A percentile compares a stretch with the other conserved stretches of the same genome.
Conservation (phyloP, 2,113 vertebrate genomes). For the Silurus asotus region DNA sequence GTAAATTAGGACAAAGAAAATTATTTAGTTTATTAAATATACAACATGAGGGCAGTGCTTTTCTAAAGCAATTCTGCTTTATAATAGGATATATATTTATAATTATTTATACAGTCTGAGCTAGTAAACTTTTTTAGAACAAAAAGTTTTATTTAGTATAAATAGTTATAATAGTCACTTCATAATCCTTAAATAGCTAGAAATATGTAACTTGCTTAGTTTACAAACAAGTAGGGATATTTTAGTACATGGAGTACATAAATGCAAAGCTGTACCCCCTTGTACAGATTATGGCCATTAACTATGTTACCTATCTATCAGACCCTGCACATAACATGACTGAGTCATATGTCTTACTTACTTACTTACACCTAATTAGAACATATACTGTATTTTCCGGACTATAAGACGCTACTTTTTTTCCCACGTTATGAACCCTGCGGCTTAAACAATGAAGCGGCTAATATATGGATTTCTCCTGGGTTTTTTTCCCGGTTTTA, state of each 20-base stretch:
- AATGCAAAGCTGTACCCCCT: background rate
- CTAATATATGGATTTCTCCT: too few species aligned
- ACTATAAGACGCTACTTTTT: too few species aligned
- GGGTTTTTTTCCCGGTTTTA: too few species aligned
- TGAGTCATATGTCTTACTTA: too few species aligned
- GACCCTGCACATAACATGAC: too few species aligned
- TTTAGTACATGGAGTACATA: background rate
- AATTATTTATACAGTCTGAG: constrained; percentile 24
- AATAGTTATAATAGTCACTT: background rate
- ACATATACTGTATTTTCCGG: too few species aligned
- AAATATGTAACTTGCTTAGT: background rate
- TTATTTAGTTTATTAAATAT: background rate
- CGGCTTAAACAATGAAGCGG: too few species aligned
- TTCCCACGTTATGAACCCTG: too few species aligned
- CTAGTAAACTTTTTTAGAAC: background rate
- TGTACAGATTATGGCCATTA: too few species aligned
- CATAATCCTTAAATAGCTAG: background rate
- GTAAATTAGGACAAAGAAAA: constrained; percentile 1
- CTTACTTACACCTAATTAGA: too few species aligned
- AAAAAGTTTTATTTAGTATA: background rate
- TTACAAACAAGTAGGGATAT: background rate
- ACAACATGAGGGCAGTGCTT: background rate
- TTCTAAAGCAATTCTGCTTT: background rate
- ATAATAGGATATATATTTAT: too few species aligned
- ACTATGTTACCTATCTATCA: too few species aligned